phyloP scores from a whole-genome alignment of 1,140 invertebrate species.

The Drosophila lacertosa region DNA sequence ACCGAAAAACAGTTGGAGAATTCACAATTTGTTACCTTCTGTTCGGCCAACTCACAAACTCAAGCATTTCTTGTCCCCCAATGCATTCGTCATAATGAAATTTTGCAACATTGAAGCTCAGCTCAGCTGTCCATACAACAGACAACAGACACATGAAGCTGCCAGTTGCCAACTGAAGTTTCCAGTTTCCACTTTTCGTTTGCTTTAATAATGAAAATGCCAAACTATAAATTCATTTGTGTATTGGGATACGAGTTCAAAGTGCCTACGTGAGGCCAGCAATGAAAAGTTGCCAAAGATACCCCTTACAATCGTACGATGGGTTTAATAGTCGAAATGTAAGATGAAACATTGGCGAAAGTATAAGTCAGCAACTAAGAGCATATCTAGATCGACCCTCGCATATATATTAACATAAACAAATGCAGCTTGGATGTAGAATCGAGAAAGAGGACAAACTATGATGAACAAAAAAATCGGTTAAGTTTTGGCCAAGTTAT shows the following conservation, averaged over 20 bases:
- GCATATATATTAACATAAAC: too few species aligned
- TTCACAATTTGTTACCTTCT: constrained; percentile 28
- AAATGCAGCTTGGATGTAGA: too few species aligned
- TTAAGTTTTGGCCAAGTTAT: too few species aligned
- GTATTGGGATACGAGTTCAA: constrained; percentile 59
- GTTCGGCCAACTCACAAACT: not conserved
- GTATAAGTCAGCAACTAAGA: too few species aligned
- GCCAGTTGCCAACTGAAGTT: not conserved
- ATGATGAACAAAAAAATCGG: too few species aligned
- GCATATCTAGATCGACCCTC: too few species aligned
- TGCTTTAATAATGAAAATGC: constrained; percentile 56
- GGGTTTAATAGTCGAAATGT: too few species aligned
- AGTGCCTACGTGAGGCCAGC: constrained; percentile 45
- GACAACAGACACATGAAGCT: not conserved
- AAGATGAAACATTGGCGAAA: too few species aligned
- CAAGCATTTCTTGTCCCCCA: not conserved
- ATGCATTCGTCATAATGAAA: constrained; percentile 53
- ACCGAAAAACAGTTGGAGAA: constrained; percentile 20
- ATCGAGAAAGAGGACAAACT: too few species aligned
- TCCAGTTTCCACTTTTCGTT: constrained; percentile 5
- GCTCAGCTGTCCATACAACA: constrained; percentile 16
- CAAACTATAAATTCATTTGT: constrained; percentile 70
- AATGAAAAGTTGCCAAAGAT: not conserved
- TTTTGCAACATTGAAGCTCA: constrained; percentile 63
- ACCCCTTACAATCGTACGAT: not conserved